Percentiles rank a stretch among this genome's conserved stretches.
Conservation (phyloP, 1,140 invertebrate species). For the Globodera rostochiensis region DNA sequence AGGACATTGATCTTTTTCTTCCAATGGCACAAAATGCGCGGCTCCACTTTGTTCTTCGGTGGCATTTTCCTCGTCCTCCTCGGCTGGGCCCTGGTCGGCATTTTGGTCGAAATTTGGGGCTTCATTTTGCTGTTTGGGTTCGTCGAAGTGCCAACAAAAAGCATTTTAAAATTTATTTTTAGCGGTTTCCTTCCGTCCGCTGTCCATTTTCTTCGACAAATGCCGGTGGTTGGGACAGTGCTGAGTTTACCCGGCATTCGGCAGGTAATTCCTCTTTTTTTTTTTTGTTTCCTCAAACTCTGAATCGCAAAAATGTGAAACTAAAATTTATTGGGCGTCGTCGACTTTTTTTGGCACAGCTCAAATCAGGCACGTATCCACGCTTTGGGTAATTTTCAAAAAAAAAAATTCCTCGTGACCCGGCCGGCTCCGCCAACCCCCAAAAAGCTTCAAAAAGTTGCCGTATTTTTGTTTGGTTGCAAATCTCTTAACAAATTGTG, state of each 20-base stretch:
- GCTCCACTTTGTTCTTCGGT: constrained; percentile 86
- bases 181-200: constrained; percentile 75
- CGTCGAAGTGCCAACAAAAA: background rate
- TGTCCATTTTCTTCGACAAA: constrained; percentile 73
- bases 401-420: too few relatives aligned
- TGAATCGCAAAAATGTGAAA: too few relatives aligned
- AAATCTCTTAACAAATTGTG: too few relatives aligned
- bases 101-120: constrained; percentile 85
- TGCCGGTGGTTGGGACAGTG: constrained; percentile 72
- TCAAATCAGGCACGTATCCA: too few relatives aligned
- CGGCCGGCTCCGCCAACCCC: too few relatives aligned
- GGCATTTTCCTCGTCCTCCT: constrained; percentile 91
- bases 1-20: constrained; percentile 97
- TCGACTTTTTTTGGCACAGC: too few relatives aligned
- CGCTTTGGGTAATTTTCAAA: too few relatives aligned
- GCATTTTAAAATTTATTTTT: constrained; percentile 57
- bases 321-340: too few relatives aligned
- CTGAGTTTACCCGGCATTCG: constrained; percentile 72
- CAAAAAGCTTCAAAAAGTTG: too few relatives aligned
- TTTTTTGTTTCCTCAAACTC: too few relatives aligned
- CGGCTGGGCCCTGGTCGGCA: constrained; percentile 92
- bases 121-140: constrained; percentile 74
- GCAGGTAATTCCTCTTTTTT: constrained; percentile 66
- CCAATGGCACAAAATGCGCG: constrained; percentile 92
- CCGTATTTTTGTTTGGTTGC: too few relatives aligned